These are phyloP conservation scores for Lota lota DNA, from an alignment of 2,113 vertebrate species.

Conservation along the genomic window DNA sequence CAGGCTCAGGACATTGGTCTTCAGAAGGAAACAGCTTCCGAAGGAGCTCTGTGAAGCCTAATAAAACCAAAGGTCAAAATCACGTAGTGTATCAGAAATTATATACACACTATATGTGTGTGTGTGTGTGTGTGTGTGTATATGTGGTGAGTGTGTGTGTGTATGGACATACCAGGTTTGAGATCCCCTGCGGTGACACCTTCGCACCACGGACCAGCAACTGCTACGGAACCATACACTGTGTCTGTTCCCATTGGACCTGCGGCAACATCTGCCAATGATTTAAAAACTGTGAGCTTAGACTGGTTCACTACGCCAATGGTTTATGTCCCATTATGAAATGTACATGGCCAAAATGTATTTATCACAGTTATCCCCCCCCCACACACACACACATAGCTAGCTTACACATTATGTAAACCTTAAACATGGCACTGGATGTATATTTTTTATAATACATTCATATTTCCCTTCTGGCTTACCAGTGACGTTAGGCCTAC, in stretches of 20 bases:
- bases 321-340: too few species aligned
- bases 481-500: slow-evolving; percentile 42
- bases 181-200: slow-evolving; percentile 38
- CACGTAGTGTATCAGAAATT: not conserved
- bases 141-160: not conserved
- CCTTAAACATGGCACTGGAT: not conserved
- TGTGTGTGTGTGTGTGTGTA: not conserved
- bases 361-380: not conserved
- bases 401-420: too few species aligned
- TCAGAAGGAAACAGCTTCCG: slow-evolving; percentile 20
- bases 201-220: slow-evolving; percentile 62
- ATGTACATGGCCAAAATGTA: too few species aligned
- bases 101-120: too few species aligned
- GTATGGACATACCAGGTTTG: slow-evolving; percentile 43
- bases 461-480: slow-evolving; percentile 1
- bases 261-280: too few species aligned
- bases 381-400: too few species aligned
- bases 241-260: not conserved
- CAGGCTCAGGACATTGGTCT: slow-evolving; percentile 29
- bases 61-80: not conserved
- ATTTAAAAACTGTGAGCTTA: too few species aligned
- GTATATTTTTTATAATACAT: not conserved
- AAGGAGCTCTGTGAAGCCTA: slow-evolving; percentile 36
- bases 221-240: slow-evolving; percentile 55
- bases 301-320: too few species aligned